phyloP scores from a whole-genome alignment of 2,797 vertebrate genomes.

The Anomalospiza imberbis region DNA sequence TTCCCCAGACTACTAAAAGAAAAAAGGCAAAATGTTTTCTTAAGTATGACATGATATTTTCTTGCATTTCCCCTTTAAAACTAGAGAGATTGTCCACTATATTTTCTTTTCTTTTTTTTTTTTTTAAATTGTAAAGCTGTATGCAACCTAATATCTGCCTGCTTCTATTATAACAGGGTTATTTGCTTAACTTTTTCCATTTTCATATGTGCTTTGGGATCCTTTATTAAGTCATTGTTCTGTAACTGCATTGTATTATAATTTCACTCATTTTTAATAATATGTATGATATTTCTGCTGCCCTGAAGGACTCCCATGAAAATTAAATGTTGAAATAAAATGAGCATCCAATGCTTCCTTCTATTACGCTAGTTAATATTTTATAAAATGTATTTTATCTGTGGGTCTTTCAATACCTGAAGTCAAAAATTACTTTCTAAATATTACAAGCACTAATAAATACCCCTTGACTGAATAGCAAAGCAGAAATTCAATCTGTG shows the following conservation, averaged over 20 bases:
- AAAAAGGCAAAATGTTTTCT: not conserved
- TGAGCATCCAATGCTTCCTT: conserved; percentile 16
- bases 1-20: not conserved
- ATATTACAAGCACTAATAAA: conserved; percentile 57
- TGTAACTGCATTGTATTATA: conserved; percentile 39
- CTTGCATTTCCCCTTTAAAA: not conserved
- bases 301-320: conserved; percentile 55
- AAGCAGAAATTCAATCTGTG: conserved; percentile 46
- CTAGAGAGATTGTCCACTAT: not conserved
- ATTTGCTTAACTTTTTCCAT: not conserved
- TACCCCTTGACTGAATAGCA: conserved; percentile 51
- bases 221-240: conserved; percentile 49
- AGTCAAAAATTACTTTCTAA: conserved; percentile 45
- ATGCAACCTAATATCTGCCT: not conserved
- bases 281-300: conserved; percentile 28
- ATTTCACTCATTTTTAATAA: conserved; percentile 54
- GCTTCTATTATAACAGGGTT: not conserved
- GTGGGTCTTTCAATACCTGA: conserved; percentile 34
- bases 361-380: conserved; percentile 46
- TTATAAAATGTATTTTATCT: conserved; percentile 38
- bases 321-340: conserved; percentile 68
- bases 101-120: not conserved
- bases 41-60: not conserved
- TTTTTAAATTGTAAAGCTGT: not conserved
- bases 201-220: not conserved